These are phyloP conservation scores for Toxotes lorentzi DNA, from an alignment of 2,797 vertebrate genomes.

Conservation along the genomic window DNA sequence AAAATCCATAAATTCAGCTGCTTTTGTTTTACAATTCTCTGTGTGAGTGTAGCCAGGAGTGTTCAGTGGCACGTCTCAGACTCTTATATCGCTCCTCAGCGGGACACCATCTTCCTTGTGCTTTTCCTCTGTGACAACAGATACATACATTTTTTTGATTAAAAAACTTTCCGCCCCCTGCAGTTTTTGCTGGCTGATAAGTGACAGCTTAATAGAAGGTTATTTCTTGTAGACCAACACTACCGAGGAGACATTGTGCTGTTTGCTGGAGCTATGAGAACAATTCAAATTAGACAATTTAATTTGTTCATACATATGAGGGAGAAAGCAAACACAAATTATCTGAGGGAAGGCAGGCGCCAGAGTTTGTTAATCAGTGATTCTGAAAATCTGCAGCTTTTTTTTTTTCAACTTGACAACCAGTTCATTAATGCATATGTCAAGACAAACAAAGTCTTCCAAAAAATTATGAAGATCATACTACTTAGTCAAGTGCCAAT, in stretches of 20 bases:
- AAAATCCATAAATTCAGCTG: constrained; percentile 27
- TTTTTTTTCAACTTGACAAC: constrained; percentile 45
- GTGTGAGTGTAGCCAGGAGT: constrained; percentile 27
- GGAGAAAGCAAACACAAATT: constrained; percentile 51
- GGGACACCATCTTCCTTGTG: constrained; percentile 29
- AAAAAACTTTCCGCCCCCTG: constrained; percentile 41
- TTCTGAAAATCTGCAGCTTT: constrained; percentile 51
- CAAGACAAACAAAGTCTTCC: constrained; percentile 31
- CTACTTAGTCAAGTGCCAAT: constrained; percentile 48
- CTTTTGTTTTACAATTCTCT: constrained; percentile 47
- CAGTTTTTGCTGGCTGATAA: constrained; percentile 57
- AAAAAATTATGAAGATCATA: constrained; percentile 34
- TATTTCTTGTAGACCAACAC: constrained; percentile 66
- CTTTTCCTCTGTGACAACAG: constrained; percentile 39
- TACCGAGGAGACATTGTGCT: constrained; percentile 54
- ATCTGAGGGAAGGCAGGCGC: constrained; percentile 48
- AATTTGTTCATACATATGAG: constrained; percentile 69
- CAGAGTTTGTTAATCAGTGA: constrained; percentile 46
- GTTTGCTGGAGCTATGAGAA: constrained; percentile 58
- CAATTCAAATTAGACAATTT: constrained; percentile 78
- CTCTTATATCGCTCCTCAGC: constrained; percentile 53
- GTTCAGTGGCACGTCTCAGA: constrained; percentile 39
- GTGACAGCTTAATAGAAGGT: constrained; percentile 75
- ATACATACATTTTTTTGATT: constrained; percentile 61
- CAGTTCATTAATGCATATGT: constrained; percentile 43